Conservation (phyloP, 2,888 invertebrate species). For the Hydrotaea cyrtoneurina region DNA sequence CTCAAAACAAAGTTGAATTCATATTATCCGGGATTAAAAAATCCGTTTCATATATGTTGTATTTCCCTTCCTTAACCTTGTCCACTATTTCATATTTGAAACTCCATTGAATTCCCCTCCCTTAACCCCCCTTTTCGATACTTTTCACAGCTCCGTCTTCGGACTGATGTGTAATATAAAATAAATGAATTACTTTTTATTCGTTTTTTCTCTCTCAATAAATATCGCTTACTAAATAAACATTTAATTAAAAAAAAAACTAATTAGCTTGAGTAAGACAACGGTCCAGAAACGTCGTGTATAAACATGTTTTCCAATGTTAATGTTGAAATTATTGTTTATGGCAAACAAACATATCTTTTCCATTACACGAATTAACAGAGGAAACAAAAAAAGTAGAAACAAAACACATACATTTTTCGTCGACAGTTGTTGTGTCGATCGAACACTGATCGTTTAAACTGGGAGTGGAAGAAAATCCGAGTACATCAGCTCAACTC, state of each 20-base stretch:
- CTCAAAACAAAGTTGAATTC: background rate
- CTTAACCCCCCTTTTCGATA: no score
- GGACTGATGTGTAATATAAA: background rate
- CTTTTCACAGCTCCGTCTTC: background rate
- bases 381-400: slow-evolving; percentile 4
- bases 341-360: slow-evolving; percentile 30
- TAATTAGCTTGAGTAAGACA: slow-evolving; percentile 53
- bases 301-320: slow-evolving; percentile 40
- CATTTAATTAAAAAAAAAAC: slow-evolving; percentile 59
- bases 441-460: background rate
- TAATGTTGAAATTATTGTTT: slow-evolving; percentile 13
- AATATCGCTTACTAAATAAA: slow-evolving; percentile 44
- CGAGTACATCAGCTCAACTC: no score
- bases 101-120: no score
- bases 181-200: background rate
- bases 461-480: no score
- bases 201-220: background rate
- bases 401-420: background rate
- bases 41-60: no score
- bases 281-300: background rate
- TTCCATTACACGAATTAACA: slow-evolving; percentile 28
- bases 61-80: no score
- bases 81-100: background rate
- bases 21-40: background rate
- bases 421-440: background rate